A percentile compares a stretch with the other conserved stretches of the same genome.
Conservation (phyloP, 2,797 vertebrate genomes). For the Thripadectes ignobilis region DNA sequence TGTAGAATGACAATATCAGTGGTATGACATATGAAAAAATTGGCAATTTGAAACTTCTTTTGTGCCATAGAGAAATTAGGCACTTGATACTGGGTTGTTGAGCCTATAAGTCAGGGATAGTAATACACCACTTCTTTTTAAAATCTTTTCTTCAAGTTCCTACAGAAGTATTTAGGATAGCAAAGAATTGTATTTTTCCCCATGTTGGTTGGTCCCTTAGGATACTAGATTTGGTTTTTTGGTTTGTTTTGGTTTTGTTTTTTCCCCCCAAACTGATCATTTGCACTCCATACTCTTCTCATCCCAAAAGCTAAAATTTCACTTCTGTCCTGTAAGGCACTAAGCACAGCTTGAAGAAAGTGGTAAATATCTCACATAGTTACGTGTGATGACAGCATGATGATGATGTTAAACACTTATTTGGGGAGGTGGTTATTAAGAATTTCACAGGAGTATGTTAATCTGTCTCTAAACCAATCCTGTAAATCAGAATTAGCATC, state of each 20-base stretch:
- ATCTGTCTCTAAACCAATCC: not conserved
- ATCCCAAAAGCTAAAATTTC: not conserved
- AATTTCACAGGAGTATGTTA: not conserved
- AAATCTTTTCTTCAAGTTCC: not conserved
- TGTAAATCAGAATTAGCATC: not conserved
- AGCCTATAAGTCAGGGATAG: not conserved
- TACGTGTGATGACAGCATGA: not conserved
- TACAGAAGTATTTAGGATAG: not conserved
- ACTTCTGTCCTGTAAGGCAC: not conserved
- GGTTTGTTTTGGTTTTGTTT: not conserved
- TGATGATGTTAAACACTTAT: not conserved
- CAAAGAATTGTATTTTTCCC: not conserved
- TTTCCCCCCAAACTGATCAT: not conserved
- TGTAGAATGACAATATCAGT: not conserved
- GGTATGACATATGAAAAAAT: not conserved
- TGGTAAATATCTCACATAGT: not conserved
- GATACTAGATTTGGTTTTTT: not conserved
- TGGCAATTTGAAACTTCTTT: not conserved
- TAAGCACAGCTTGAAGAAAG: not conserved
- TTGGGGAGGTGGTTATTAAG: not conserved
- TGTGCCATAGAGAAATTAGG: not conserved
- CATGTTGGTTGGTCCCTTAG: rapidly evolving
- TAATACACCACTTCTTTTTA: not conserved
- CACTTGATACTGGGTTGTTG: not conserved
- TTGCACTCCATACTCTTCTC: not conserved